Evolutionary conservation across 23 tunicate species (phyloP).

Genomic region (Ascidia mentula): DNA sequence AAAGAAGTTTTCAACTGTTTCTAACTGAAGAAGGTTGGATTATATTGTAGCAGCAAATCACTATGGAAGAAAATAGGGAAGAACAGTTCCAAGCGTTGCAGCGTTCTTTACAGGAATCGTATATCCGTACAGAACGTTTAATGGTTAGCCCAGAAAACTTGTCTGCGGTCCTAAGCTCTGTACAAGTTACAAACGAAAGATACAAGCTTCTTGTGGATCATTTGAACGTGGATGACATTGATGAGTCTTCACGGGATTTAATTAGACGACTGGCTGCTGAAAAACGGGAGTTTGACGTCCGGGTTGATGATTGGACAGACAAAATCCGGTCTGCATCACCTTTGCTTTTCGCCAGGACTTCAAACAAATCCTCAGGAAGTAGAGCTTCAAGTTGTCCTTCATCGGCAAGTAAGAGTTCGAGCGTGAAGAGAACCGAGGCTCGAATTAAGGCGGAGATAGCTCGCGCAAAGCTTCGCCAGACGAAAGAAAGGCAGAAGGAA

Average conservation of each 20-base stretch:
- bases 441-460: not conserved
- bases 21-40: not conserved
- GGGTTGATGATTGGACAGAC: not conserved
- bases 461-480: constrained; percentile 1
- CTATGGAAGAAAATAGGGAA: not conserved
- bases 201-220: not conserved
- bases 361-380: not conserved
- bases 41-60: too few relatives aligned
- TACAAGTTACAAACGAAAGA: not conserved
- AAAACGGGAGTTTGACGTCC: not conserved
- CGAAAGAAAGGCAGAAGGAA: not conserved
- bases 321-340: not conserved
- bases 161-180: not conserved
- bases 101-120: not conserved
- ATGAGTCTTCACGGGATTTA: not conserved
- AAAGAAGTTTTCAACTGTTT: constrained; percentile 5
- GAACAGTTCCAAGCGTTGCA: not conserved
- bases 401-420: not conserved
- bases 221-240: not conserved
- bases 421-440: not conserved
- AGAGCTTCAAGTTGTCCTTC: not conserved
- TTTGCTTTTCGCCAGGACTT: not conserved
- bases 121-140: not conserved
- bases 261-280: not conserved
- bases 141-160: not conserved